Conservation (phyloP, 2,113 vertebrate species). For the Saccopteryx leptura region DNA sequence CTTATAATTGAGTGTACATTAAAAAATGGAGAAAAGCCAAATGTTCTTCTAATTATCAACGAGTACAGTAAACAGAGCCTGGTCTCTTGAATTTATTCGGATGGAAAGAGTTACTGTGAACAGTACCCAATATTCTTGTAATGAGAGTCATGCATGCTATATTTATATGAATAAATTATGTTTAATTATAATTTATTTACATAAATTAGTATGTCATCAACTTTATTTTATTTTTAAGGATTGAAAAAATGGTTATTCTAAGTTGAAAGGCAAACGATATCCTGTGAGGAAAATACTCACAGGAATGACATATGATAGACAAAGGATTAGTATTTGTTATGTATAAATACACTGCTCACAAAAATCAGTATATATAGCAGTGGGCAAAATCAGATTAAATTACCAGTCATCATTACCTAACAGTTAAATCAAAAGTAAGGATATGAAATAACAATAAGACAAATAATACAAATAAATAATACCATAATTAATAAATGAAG, state of each 20-base stretch:
- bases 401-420: not conserved
- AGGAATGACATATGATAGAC: not conserved
- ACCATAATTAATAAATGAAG: not conserved
- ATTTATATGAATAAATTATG: not conserved
- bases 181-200: not conserved
- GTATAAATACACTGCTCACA: not conserved
- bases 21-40: not conserved
- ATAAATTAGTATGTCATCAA: not conserved
- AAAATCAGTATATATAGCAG: not conserved
- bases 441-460: not conserved
- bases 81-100: constrained; percentile 3
- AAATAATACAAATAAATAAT: not conserved
- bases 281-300: not conserved
- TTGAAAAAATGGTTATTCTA: constrained; percentile 4
- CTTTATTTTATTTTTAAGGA: constrained; percentile 17
- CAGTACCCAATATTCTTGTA: not conserved
- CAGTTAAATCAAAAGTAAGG: not conserved
- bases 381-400: not conserved
- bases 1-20: constrained; percentile 26
- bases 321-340: not conserved
- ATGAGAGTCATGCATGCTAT: not conserved
- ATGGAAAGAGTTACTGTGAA: constrained; percentile 24
- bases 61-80: not conserved
- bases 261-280: constrained; percentile 9
- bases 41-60: not conserved